A percentile compares a stretch with the other conserved stretches of the same genome.
These are phyloP conservation scores for Antennarius maculatus DNA, from an alignment of 2,797 vertebrate species.

Conservation along the genomic window DNA sequence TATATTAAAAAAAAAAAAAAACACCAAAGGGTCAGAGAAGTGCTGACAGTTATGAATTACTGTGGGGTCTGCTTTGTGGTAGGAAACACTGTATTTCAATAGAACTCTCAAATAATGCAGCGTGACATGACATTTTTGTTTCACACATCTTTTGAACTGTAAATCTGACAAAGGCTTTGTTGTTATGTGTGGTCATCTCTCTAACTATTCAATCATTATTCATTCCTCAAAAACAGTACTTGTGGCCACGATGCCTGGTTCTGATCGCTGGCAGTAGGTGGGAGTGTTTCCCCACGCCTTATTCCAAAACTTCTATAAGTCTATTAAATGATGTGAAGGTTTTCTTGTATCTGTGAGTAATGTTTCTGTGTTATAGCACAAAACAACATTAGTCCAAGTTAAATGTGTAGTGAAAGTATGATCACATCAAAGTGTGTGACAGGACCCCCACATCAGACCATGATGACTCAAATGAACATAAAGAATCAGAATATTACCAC, in stretches of 20 bases:
- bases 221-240: neutral
- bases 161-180: neutral
- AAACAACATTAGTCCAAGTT: neutral
- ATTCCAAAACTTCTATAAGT: neutral
- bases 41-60: neutral
- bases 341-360: conserved; percentile 4
- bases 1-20: neutral
- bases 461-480: conserved; percentile 3
- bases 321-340: neutral
- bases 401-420: conserved; percentile 11
- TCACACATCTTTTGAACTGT: neutral
- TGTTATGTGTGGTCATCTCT: neutral
- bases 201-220: neutral
- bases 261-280: conserved; percentile 59
- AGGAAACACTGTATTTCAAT: neutral
- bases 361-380: neutral
- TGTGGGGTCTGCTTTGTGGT: neutral
- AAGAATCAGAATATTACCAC: neutral
- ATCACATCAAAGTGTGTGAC: conserved; percentile 12
- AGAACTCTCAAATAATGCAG: neutral
- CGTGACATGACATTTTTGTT: conserved; percentile 2
- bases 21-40: neutral
- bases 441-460: conserved; percentile 1
- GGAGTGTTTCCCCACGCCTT: conserved; percentile 47
- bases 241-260: neutral